phyloP scores from a whole-genome alignment of 1,140 invertebrate genomes.

The Eciton burchellii region DNA sequence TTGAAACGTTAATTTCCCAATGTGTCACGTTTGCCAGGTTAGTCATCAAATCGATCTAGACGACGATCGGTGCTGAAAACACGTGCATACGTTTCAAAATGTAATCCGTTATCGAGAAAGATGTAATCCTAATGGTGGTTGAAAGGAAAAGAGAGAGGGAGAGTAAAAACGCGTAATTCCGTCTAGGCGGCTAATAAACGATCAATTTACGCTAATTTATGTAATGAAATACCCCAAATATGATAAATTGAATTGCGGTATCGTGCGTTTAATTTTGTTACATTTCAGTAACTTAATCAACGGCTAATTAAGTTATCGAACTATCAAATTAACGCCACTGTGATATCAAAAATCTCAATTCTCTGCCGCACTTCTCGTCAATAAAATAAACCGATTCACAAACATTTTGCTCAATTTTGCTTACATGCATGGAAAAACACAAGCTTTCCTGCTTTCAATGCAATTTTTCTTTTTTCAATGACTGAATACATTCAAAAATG shows the following conservation, averaged over 20 bases:
- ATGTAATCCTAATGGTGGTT: no score
- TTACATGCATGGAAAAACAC: no score
- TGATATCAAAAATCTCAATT: slow-evolving; percentile 11
- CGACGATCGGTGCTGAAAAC: no score
- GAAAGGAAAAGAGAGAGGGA: not conserved
- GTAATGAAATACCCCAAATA: not conserved
- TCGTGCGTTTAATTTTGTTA: not conserved
- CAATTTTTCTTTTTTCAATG: no score
- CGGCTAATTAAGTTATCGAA: slow-evolving; percentile 25
- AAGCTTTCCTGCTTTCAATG: no score
- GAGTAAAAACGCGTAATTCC: not conserved
- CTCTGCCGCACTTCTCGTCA: not conserved
- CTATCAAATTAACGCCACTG: not conserved
- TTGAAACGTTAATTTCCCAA: no score
- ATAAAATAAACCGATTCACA: slow-evolving; percentile 16
- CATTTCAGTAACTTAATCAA: slow-evolving; percentile 20
- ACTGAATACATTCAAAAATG: no score
- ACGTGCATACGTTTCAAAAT: no score
- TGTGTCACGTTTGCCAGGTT: no score
- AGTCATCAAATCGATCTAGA: no score
- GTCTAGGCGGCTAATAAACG: not conserved
- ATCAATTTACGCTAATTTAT: slow-evolving; percentile 10
- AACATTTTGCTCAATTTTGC: no score
- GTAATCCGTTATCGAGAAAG: no score
- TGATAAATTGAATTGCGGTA: not conserved